Percentiles rank a stretch among this genome's conserved stretches.
Evolutionary conservation across 2,113 vertebrate species (phyloP).

Genomic region (Larimichthys polyactis): DNA sequence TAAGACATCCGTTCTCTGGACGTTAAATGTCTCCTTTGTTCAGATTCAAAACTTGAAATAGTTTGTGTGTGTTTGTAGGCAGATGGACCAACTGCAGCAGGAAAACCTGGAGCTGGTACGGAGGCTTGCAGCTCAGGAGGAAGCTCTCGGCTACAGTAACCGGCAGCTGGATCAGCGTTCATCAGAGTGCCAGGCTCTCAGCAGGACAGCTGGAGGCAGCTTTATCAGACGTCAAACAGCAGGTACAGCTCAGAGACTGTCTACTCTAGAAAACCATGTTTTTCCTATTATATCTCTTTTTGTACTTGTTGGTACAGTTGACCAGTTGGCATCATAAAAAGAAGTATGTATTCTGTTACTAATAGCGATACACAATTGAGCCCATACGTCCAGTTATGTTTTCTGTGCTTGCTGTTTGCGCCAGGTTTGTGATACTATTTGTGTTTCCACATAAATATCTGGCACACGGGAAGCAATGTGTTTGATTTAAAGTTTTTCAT

Average conservation of each 20-base stretch:
- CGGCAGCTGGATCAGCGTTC: slow-evolving; percentile 86
- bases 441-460: not conserved
- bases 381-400: not conserved
- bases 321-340: too few species aligned
- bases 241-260: slow-evolving; percentile 77
- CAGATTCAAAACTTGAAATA: not conserved
- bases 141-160: slow-evolving; percentile 81
- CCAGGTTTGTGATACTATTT: not conserved
- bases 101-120: slow-evolving; percentile 88
- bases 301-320: not conserved
- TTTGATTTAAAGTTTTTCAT: slow-evolving; percentile 32
- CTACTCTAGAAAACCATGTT: not conserved
- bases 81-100: slow-evolving; percentile 83
- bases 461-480: fast-evolving
- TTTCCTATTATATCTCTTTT: not conserved
- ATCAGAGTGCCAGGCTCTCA: slow-evolving; percentile 82
- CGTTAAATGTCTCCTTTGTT: not conserved
- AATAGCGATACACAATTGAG: not conserved
- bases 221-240: slow-evolving; percentile 86
- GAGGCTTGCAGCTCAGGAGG: slow-evolving; percentile 86
- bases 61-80: slow-evolving; percentile 70
- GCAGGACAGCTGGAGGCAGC: slow-evolving; percentile 87
- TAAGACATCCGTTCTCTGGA: slow-evolving; percentile 58
- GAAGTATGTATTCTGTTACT: not conserved
- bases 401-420: not conserved